phyloP scores from a whole-genome alignment of 2,113 vertebrate genomes.

The Orycteropus afer region DNA sequence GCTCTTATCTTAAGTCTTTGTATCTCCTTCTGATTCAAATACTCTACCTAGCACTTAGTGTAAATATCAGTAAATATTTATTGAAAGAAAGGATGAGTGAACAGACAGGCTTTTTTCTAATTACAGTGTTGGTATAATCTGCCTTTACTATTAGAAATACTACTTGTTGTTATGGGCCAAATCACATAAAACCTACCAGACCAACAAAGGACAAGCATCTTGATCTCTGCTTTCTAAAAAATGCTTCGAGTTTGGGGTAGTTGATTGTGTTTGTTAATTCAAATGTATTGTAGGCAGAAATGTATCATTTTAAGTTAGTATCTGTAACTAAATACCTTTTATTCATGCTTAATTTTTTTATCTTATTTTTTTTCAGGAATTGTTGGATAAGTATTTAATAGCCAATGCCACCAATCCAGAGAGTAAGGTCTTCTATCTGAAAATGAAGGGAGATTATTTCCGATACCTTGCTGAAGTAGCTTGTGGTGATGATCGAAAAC shows the following conservation, averaged over 20 bases:
- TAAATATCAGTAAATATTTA: neutral
- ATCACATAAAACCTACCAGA: neutral
- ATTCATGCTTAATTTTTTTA: neutral
- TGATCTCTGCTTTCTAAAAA: neutral
- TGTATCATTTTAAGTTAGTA: neutral
- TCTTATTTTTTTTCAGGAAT: constrained; percentile 75
- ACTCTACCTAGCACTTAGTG: neutral
- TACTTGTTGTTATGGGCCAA: neutral
- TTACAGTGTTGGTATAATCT: neutral
- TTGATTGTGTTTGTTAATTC: neutral
- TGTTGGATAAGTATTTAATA: constrained; percentile 95
- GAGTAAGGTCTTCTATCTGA: constrained; percentile 98
- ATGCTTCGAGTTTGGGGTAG: neutral
- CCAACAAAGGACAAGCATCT: neutral
- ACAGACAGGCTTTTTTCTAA: neutral
- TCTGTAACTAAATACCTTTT: neutral
- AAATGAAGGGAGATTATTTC: constrained; percentile 99
- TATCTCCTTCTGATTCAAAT: neutral
- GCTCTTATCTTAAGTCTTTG: neutral
- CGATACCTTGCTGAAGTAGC: constrained; percentile 99
- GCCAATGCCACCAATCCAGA: constrained; percentile 91
- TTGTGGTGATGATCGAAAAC: constrained; percentile 88
- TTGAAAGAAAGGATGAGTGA: neutral
- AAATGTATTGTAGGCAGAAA: neutral
- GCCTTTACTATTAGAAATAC: neutral